phyloP scores from a whole-genome alignment of 2,797 vertebrate genomes.

The Loris lydekkerianus region DNA sequence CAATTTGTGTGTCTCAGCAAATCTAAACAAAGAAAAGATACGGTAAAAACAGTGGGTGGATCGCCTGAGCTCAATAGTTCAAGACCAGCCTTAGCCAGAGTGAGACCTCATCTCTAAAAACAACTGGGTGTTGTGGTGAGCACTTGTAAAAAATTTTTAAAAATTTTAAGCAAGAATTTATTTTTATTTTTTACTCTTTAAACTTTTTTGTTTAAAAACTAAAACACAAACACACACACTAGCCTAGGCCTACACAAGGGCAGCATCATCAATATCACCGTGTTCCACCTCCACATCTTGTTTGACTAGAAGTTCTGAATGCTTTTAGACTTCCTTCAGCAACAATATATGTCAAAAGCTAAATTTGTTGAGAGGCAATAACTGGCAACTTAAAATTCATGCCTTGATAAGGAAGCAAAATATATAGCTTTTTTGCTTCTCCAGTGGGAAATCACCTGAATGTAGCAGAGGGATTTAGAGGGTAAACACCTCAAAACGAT shows the following conservation, averaged over 20 bases:
- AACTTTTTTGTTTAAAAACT: not conserved
- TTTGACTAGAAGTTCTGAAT: not conserved
- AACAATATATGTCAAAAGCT: not conserved
- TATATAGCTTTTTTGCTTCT: not conserved
- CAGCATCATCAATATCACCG: not conserved
- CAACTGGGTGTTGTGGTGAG: too few relatives aligned
- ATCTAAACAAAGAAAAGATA: not conserved
- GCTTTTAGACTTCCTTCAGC: not conserved
- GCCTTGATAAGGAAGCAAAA: not conserved
- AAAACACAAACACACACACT: not conserved
- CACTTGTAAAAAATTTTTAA: not conserved
- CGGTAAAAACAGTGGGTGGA: not conserved
- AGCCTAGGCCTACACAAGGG: not conserved
- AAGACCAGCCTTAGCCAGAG: too few relatives aligned
- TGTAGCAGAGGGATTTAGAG: not conserved
- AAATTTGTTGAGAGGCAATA: not conserved
- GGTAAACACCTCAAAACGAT: not conserved
- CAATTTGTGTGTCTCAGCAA: not conserved
- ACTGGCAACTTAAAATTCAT: not conserved
- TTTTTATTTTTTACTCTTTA: not conserved
- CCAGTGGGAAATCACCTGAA: not conserved
- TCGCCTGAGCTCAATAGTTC: too few relatives aligned
- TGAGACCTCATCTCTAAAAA: too few relatives aligned
- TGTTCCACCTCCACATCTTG: not conserved
- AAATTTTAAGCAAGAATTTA: not conserved